These are phyloP conservation scores for Mus pahari DNA, from an alignment of 2,113 vertebrate genomes.

Conservation along the genomic window DNA sequence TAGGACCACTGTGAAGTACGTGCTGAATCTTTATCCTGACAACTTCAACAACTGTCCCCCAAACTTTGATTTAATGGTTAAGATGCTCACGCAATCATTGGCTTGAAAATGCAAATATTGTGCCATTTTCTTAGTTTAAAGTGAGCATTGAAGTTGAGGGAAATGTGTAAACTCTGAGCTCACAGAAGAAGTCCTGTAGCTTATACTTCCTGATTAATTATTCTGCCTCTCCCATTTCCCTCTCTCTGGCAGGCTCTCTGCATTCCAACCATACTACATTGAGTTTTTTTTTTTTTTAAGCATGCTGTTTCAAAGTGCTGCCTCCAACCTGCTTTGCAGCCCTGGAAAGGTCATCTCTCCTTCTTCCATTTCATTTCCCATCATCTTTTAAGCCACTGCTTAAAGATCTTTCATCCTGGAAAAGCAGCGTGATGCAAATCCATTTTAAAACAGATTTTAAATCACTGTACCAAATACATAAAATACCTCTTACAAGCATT, in stretches of 20 bases:
- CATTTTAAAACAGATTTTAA: conserved; percentile 38
- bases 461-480: conserved; percentile 22
- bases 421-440: neutral
- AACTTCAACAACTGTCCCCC: neutral
- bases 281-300: conserved; percentile 10
- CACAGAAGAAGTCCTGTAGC: neutral
- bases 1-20: neutral
- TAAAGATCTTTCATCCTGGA: conserved; percentile 29
- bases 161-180: neutral
- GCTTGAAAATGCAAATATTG: conserved; percentile 8
- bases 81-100: neutral
- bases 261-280: neutral
- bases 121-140: neutral
- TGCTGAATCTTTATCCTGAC: neutral
- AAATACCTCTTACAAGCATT: neutral
- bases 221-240: neutral
- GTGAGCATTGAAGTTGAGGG: neutral
- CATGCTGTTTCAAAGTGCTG: neutral
- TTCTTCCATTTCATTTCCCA: conserved; percentile 11
- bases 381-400: neutral
- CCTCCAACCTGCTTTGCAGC: neutral
- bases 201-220: neutral
- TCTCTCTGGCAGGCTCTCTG: neutral
- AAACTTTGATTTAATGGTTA: neutral
- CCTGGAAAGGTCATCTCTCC: neutral